phyloP scores from a whole-genome alignment of 1,140 invertebrate species.

The Cydia fagiglandana region DNA sequence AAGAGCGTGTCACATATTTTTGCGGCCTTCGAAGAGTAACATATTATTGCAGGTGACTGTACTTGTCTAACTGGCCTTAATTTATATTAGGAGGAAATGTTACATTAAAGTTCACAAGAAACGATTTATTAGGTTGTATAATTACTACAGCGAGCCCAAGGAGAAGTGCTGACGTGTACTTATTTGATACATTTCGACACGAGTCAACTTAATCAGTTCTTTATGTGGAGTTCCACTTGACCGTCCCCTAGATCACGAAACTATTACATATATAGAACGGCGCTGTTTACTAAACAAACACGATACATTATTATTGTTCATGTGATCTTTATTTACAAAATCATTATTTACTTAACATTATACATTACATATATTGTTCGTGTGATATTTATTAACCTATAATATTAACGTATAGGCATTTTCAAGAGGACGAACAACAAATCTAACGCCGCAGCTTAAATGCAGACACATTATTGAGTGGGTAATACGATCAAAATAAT shows the following conservation, averaged over 20 bases:
- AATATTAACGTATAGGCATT: too few species aligned
- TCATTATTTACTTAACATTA: not conserved
- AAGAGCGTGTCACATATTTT: too few species aligned
- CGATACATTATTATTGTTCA: not conserved
- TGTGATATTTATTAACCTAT: not conserved
- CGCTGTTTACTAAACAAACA: not conserved
- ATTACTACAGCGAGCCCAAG: not conserved
- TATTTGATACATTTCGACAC: conserved; percentile 16
- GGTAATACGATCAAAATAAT: too few species aligned
- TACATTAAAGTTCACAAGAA: not conserved
- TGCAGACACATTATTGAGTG: too few species aligned
- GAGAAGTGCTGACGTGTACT: conserved; percentile 10
- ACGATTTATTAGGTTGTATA: conserved; percentile 3
- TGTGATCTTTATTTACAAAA: not conserved
- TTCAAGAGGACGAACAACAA: too few species aligned
- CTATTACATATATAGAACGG: not conserved
- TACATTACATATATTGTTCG: not conserved
- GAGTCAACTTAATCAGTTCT: not conserved
- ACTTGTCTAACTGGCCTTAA: not conserved
- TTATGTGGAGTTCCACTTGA: conserved; percentile 2
- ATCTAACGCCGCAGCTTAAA: too few species aligned
- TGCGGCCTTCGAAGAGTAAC: too few species aligned
- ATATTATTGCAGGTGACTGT: too few species aligned
- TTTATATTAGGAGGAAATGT: not conserved
- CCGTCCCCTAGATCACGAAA: not conserved